A percentile compares a stretch with the other conserved stretches of the same genome.
These are phyloP conservation scores for Epizoanthus rinbou DNA, from an alignment of 92 coral and sea anemone species.

Conservation along the genomic window DNA sequence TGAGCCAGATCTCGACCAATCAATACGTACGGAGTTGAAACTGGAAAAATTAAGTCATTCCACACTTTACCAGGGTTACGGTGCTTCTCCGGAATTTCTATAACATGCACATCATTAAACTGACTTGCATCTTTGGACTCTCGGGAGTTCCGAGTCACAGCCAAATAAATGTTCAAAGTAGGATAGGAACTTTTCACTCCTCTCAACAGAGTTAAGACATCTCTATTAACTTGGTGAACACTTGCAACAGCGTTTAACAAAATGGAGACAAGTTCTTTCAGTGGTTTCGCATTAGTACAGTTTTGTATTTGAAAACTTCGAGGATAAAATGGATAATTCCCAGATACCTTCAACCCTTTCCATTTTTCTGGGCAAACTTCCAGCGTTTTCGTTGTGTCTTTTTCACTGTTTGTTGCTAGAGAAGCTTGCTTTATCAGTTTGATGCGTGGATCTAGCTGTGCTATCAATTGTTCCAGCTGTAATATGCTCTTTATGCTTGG, in stretches of 20 bases:
- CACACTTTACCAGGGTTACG: slow-evolving; percentile 39
- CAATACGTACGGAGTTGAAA: slow-evolving; percentile 40
- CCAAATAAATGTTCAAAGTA: slow-evolving; percentile 18
- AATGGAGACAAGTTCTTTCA: slow-evolving; percentile 4
- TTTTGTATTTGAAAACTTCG: slow-evolving; percentile 41
- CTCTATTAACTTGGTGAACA: neutral
- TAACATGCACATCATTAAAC: slow-evolving; percentile 18
- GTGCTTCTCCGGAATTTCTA: slow-evolving; percentile 8
- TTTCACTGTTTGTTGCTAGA: too few species aligned
- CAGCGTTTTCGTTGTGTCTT: too few species aligned
- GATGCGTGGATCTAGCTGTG: too few species aligned
- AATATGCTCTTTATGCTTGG: too few species aligned
- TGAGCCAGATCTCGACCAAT: slow-evolving; percentile 52
- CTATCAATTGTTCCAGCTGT: too few species aligned
- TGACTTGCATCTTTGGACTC: slow-evolving; percentile 19
- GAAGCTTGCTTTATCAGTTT: too few species aligned
- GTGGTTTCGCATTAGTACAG: slow-evolving; percentile 55
- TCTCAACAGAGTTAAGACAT: slow-evolving; percentile 5
- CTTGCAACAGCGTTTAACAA: neutral
- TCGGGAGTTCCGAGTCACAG: slow-evolving; percentile 12
- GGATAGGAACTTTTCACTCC: slow-evolving; percentile 37
- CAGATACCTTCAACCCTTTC: neutral
- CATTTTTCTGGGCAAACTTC: too few species aligned
- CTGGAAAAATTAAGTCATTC: slow-evolving; percentile 35
- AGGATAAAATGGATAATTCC: slow-evolving; percentile 47